Base-by-base conservation (phyloP, 2,888 invertebrate species). In the Nipponacmea schrenckii region DNA sequence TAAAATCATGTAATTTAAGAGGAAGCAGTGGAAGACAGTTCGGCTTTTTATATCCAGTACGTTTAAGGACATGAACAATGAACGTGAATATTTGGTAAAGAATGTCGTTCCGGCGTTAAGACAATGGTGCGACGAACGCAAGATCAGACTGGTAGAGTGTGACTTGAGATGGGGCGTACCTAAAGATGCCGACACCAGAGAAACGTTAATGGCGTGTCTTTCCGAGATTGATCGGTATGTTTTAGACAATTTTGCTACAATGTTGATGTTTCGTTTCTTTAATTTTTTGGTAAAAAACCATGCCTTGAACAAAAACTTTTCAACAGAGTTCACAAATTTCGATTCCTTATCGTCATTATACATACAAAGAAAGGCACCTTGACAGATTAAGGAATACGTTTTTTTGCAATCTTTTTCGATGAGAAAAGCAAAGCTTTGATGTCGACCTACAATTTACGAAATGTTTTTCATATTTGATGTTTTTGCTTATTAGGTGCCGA, bases 81-180 rank as follows among this genome's bases (percentile, higher is more conserved):
- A 76, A 74, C 56, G 76, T 8, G 76, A 76, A 48, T 67, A 68
- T 67, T 69, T 76, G 64, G 71, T 76, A 17, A 74, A 74, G 62
- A 45, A 62, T 31, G 74, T 79, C 39, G 78, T 81, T 64, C 79
- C 81, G 14, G 68, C 62, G 24, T 72, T 81, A 26, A 71, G 81
- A 8, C 75, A 77, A 65, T 78, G 79, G 77, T 80, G 80, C 64
- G 69, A 72, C 63, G 74, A 76, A 62, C 45, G 73, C 15, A 74
- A 77, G 56, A 48, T 81, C n/a, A 71, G 72, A 31, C 74, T 81
- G 27, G 71, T 80, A 31, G 81, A 81, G 63, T 79, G 78, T 65
- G 81, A 81, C 72, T 74, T 81, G 50, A 74, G 81, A 67, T 81
- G 81, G 81, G 81, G 81, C 5, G 78, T 81, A n/a, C 81, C 81